These are phyloP conservation scores for Malachius bipustulatus DNA, from an alignment of 2,888 invertebrate genomes.

Conservation along the genomic window DNA sequence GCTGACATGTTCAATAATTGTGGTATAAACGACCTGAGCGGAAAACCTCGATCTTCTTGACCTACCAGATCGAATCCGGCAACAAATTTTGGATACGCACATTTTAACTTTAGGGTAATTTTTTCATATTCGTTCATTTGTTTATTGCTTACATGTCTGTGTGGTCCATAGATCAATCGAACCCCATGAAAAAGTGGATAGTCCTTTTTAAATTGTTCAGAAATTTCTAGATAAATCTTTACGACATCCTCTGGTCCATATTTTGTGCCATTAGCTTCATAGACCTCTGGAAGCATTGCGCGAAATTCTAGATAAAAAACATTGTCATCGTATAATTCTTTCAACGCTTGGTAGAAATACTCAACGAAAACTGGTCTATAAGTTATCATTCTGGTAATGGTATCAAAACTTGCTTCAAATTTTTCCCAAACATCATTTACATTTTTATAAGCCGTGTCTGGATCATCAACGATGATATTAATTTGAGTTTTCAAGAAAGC, in stretches of 20 bases:
- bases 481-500: slow-evolving; percentile 37
- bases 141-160: slow-evolving; percentile 30
- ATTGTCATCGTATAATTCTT: slow-evolving; percentile 50
- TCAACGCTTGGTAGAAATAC: slow-evolving; percentile 43
- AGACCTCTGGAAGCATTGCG: slow-evolving; percentile 40
- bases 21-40: slow-evolving; percentile 48
- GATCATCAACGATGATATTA: slow-evolving; percentile 23
- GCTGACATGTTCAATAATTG: slow-evolving; percentile 16
- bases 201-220: slow-evolving; percentile 40
- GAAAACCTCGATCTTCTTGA: slow-evolving; percentile 59
- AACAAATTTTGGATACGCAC: slow-evolving; percentile 44
- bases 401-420: slow-evolving; percentile 38
- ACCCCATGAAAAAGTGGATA: slow-evolving; percentile 47
- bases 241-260: slow-evolving; percentile 39
- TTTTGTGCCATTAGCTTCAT: slow-evolving; percentile 43
- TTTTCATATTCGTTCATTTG: slow-evolving; percentile 29
- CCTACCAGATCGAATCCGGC: slow-evolving; percentile 75
- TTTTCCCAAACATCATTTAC: slow-evolving; percentile 39
- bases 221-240: slow-evolving; percentile 38
- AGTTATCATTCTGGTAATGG: slow-evolving; percentile 37
- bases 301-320: slow-evolving; percentile 50
- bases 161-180: slow-evolving; percentile 50
- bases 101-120: slow-evolving; percentile 8
- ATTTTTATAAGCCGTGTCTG: slow-evolving; percentile 27
- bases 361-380: slow-evolving; percentile 45